phyloP scores from a whole-genome alignment of 2,797 vertebrate genomes.

The Enteromius fasciolatus region DNA sequence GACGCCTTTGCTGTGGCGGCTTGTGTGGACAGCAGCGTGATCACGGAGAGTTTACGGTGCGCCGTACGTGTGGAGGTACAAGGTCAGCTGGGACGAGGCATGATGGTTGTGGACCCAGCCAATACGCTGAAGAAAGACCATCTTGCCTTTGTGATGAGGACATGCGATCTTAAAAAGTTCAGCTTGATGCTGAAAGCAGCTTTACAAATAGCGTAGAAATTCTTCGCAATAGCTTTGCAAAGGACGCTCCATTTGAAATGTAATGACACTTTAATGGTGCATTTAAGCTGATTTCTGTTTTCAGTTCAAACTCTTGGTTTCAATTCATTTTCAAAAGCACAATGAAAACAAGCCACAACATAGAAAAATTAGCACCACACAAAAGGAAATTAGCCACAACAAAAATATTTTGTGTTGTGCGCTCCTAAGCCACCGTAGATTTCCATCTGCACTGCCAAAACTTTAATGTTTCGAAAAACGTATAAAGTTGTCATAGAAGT shows the following conservation, averaged over 20 bases:
- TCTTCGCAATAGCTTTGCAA: neutral
- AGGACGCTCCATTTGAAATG: too few relatives aligned
- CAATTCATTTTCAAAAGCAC: neutral
- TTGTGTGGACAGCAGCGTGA: conserved; percentile 71
- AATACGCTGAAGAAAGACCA: conserved; percentile 71
- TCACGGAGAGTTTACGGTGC: conserved; percentile 70
- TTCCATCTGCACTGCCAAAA: neutral
- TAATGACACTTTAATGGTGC: neutral
- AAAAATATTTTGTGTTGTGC: too few relatives aligned
- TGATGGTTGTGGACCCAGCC: conserved; percentile 76
- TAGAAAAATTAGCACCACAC: too few relatives aligned
- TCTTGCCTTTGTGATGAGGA: conserved; percentile 69
- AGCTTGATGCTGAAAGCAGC: conserved; percentile 70
- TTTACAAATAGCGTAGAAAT: conserved; percentile 61
- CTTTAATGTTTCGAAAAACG: neutral
- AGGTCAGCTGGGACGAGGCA: conserved; percentile 72
- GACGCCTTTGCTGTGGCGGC: conserved; percentile 78
- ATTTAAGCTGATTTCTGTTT: neutral
- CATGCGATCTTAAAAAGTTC: conserved; percentile 74
- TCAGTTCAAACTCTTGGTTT: neutral
- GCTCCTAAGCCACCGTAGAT: too few relatives aligned
- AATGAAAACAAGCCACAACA: too few relatives aligned
- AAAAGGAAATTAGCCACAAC: too few relatives aligned
- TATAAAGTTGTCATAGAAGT: neutral
- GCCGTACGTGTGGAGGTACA: conserved; percentile 76